Percentiles rank a stretch among this genome's conserved stretches.
Evolutionary conservation across 2,797 vertebrate genomes (phyloP).

Genomic region (Spea hammondii): DNA sequence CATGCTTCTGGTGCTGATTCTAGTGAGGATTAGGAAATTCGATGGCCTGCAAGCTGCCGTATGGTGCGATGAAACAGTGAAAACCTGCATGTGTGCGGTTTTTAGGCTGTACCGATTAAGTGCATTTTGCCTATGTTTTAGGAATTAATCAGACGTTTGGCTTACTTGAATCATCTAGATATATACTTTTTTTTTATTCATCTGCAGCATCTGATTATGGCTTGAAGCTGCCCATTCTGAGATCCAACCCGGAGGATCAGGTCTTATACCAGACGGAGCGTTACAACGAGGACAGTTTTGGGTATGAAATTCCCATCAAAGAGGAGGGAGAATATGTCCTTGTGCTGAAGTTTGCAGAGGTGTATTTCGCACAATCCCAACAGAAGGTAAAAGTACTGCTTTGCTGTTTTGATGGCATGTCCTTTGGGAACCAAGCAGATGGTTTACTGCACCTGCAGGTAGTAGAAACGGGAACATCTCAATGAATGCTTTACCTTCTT

Average conservation of each 20-base stretch:
- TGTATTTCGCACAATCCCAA: conserved; percentile 98
- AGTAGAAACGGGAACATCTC: not conserved
- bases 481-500: conserved; percentile 46
- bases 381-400: conserved; percentile 81
- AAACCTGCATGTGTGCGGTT: too few species aligned
- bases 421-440: conserved; percentile 24
- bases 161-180: too few species aligned
- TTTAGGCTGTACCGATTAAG: too few species aligned
- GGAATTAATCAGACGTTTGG: too few species aligned
- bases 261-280: conserved; percentile 96
- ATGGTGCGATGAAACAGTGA: too few species aligned
- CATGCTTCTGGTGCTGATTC: too few species aligned
- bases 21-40: too few species aligned
- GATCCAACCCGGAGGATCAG: conserved; percentile 92
- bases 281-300: conserved; percentile 96
- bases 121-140: too few species aligned
- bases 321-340: conserved; percentile 96
- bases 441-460: conserved; percentile 18
- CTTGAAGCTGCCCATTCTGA: conserved; percentile 91
- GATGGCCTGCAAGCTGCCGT: too few species aligned
- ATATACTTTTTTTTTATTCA: not conserved
- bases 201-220: conserved; percentile 92
- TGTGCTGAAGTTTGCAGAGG: conserved; percentile 95
- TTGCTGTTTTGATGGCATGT: not conserved
- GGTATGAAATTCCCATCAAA: conserved; percentile 91